These are phyloP conservation scores for Aldabrachelys gigantea DNA, from an alignment of 2,113 vertebrate genomes.

Conservation along the genomic window DNA sequence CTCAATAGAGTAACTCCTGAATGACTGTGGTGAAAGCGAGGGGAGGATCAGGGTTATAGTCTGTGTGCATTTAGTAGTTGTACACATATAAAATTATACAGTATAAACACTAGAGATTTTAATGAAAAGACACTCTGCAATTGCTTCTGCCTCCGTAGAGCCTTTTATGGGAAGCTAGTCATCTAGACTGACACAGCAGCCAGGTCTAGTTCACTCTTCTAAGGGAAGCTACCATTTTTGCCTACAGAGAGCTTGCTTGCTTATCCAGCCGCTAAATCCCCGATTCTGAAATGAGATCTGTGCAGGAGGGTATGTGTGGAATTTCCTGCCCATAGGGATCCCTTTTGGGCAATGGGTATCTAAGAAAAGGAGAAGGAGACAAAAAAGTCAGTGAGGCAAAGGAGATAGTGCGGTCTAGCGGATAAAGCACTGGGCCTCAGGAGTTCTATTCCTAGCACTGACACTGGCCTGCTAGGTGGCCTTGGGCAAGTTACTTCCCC, in stretches of 20 bases:
- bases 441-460: no score
- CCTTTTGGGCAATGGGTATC: background rate
- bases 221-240: background rate
- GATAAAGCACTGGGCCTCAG: no score
- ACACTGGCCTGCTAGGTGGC: no score
- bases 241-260: background rate
- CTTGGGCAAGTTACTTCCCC: background rate
- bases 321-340: background rate
- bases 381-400: background rate
- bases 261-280: background rate
- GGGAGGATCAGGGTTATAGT: background rate
- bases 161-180: background rate
- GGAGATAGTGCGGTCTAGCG: background rate
- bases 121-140: background rate
- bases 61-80: background rate
- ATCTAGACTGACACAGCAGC: background rate
- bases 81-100: background rate
- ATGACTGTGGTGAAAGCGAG: background rate
- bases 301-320: background rate
- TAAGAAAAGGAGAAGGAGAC: background rate
- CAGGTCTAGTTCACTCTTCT: background rate
- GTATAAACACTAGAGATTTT: background rate
- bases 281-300: background rate
- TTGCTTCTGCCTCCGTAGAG: background rate
- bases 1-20: background rate